Conservation (phyloP, 2,888 invertebrate species). For the Anodontia alba region DNA sequence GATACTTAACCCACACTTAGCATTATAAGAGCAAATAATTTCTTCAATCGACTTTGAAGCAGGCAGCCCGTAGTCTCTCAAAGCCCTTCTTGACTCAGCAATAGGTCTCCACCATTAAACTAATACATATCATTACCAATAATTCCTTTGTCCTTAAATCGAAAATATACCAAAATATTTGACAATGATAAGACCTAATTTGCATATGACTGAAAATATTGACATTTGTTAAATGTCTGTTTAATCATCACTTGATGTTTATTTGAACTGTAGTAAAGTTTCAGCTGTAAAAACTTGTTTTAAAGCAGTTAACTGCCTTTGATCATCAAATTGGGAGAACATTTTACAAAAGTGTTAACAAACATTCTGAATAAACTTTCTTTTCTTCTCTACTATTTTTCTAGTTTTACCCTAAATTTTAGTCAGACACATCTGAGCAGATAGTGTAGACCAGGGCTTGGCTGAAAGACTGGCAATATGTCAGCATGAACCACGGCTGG, state of each 20-base stretch:
- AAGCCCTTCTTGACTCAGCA: not conserved
- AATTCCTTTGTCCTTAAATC: conserved; percentile 2
- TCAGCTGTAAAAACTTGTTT: not conserved
- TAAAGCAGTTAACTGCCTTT: not conserved
- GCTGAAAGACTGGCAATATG: too few relatives aligned
- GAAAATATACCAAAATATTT: not conserved
- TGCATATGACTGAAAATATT: conserved; percentile 11
- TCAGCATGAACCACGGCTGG: too few relatives aligned
- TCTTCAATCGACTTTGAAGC: conserved; percentile 4
- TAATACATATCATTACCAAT: conserved; percentile 11
- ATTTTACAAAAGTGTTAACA: too few relatives aligned
- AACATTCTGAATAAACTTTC: too few relatives aligned
- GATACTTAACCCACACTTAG: not conserved
- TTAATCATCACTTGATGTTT: not conserved
- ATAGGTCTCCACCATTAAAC: not conserved
- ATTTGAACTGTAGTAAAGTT: conserved; percentile 5
- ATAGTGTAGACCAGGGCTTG: too few relatives aligned
- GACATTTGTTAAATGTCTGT: not conserved
- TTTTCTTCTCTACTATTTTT: too few relatives aligned
- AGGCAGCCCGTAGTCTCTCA: not conserved
- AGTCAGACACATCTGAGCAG: too few relatives aligned
- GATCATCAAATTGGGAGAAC: not conserved
- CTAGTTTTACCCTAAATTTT: too few relatives aligned
- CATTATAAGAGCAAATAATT: conserved; percentile 5
- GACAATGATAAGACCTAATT: conserved; percentile 7